Evolutionary conservation across 2,797 vertebrate genomes (phyloP), one percentile per base, ranked within the genome.

Genomic region (Perodicticus potto): DNA sequence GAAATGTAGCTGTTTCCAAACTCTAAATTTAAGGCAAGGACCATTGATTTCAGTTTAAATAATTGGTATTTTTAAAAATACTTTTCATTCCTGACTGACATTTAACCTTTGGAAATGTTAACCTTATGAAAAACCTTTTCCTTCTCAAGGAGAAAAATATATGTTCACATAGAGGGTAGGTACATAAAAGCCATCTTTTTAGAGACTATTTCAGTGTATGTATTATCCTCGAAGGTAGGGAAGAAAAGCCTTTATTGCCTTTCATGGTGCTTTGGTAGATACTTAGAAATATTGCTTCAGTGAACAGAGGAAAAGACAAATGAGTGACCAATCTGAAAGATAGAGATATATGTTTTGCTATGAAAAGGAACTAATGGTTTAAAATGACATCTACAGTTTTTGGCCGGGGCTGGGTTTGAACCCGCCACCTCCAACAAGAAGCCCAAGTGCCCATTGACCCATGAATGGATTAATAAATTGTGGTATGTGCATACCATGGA

Each of bases 1-100:
- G 27, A 93, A 97, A 94, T 72, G 43, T 27, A 23, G 29, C 13
- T 63, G 92, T 93, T 82, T 67, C 2, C 59, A 83, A 83, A 73
- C 34, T 59, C 34, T 49, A 59, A 82, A 65, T 82, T 89, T 86
- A 61, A 81, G 32, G 45, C 29, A 91, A 86, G n/a, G 59, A 55
- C 17, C 27, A 72, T 94, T 94, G 57, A 57, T 90, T 27, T 32
- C 72, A 81, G 37, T 55, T 88, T 81, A 77, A 81, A 87, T 67
- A 45, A 17, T 77, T 92, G 23, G 25, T 61, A 80, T 65, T 78
- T 22, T 81, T 76, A 69, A 43, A 43, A 25, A 53, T 55, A 94
- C 5, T 4, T 37, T 87, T 22, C 87, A 63, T 34, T 88, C 10
- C 27, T 81, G 22, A 72, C 32, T 85, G 40, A 88, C 19, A 20